Percentiles rank a stretch among this genome's conserved stretches.
phyloP scores from a whole-genome alignment of 2,888 invertebrate species.

The Lasioglossum calceatum region DNA sequence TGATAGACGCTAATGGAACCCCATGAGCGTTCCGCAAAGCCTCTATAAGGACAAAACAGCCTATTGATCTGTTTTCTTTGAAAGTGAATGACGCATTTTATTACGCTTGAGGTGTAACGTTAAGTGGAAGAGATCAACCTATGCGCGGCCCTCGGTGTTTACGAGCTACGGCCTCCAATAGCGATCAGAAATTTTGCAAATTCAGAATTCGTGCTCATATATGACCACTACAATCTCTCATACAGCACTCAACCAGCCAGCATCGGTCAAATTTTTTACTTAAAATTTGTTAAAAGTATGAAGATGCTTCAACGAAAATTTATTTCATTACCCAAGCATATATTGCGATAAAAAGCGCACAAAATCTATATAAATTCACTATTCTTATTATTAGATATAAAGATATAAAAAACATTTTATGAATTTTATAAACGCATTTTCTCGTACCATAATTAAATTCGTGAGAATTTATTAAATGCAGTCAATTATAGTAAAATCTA shows the following conservation, averaged over 20 bases:
- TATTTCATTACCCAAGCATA: too few relatives aligned
- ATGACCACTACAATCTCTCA: neutral
- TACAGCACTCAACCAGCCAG: neutral
- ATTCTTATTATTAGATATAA: too few relatives aligned
- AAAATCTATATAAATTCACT: too few relatives aligned
- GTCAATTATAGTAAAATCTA: too few relatives aligned
- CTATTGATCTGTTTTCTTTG: constrained; percentile 25
- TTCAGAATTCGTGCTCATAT: neutral
- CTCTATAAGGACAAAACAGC: constrained; percentile 35
- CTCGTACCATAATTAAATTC: neutral
- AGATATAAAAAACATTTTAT: too few relatives aligned
- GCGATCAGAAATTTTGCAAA: constrained; percentile 30
- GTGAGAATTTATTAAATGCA: neutral
- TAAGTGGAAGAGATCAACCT: constrained; percentile 55
- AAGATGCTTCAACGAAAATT: neutral
- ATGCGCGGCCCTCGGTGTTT: constrained; percentile 25
- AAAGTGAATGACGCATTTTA: constrained; percentile 41
- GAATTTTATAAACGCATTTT: neutral
- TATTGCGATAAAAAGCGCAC: too few relatives aligned
- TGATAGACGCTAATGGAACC: neutral
- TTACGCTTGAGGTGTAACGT: constrained; percentile 35
- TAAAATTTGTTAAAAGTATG: neutral
- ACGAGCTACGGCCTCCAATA: neutral
- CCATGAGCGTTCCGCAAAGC: neutral
- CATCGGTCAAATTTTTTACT: neutral